Evolutionary conservation across 2,888 invertebrate species (phyloP).

Genomic region (Eupithecia vulgata): DNA sequence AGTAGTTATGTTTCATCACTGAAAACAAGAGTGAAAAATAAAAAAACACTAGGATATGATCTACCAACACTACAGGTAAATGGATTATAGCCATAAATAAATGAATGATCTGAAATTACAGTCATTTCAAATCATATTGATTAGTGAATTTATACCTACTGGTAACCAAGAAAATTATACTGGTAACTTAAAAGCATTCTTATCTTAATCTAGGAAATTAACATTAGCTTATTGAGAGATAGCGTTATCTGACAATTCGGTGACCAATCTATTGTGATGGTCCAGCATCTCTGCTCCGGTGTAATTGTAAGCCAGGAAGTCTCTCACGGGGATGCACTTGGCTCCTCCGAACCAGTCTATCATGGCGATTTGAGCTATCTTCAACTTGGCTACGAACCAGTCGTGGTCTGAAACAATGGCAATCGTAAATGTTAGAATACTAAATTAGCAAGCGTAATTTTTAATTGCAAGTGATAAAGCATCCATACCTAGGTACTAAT

Average conservation of each 20-base stretch:
- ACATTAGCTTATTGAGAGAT: neutral
- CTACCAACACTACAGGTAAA: too few species aligned
- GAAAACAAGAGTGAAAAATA: too few species aligned
- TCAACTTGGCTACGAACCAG: conserved; percentile 91
- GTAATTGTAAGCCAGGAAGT: conserved; percentile 85
- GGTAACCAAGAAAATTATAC: neutral
- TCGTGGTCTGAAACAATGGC: conserved; percentile 85
- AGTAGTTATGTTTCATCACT: too few species aligned
- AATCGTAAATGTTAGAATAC: neutral
- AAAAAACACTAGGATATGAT: too few species aligned
- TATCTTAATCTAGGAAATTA: neutral
- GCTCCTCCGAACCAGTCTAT: conserved; percentile 93
- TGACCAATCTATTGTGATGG: conserved; percentile 47
- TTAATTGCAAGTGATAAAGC: too few species aligned
- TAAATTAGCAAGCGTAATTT: neutral
- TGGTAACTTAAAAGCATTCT: neutral
- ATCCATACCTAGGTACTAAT: too few species aligned
- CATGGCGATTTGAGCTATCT: conserved; percentile 89
- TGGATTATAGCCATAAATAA: too few species aligned
- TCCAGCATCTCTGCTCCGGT: conserved; percentile 69
- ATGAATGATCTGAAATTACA: neutral
- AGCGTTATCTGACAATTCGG: neutral
- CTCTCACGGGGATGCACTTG: conserved; percentile 85
- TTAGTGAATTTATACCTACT: neutral
- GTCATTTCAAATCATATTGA: neutral